phyloP scores from a whole-genome alignment of 2,888 invertebrate genomes.

The Balanococcus diminutus region DNA sequence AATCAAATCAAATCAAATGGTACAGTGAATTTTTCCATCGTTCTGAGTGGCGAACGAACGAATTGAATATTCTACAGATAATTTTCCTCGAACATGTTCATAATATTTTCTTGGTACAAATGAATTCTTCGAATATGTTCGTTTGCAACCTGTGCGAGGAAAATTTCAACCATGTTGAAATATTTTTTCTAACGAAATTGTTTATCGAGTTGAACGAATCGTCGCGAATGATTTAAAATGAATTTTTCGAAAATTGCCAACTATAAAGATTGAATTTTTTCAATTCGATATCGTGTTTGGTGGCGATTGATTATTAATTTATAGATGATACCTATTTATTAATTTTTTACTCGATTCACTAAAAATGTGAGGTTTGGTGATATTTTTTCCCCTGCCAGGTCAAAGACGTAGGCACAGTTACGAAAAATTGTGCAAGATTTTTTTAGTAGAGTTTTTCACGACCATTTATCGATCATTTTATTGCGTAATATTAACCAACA shows the following conservation, averaged over 20 bases:
- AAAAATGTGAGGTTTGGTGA: too few species aligned
- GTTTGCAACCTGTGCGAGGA: neutral
- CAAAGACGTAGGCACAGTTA: too few species aligned
- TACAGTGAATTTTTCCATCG: neutral
- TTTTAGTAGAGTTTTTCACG: too few species aligned
- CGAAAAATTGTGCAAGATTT: too few species aligned
- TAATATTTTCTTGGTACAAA: neutral
- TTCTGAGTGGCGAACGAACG: neutral
- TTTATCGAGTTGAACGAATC: neutral
- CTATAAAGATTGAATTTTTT: neutral
- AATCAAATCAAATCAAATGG: neutral
- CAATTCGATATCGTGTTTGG: neutral
- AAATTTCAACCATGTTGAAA: neutral
- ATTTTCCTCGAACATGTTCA: neutral
- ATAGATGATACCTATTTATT: too few species aligned
- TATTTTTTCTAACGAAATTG: neutral
- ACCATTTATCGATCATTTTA: too few species aligned
- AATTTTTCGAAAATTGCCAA: neutral
- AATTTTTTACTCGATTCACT: too few species aligned
- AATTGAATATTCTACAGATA: neutral
- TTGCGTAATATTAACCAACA: too few species aligned
- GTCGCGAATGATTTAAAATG: neutral
- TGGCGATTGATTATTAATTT: too few species aligned
- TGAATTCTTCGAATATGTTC: neutral
- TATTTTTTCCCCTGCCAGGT: too few species aligned